A percentile compares a stretch with the other conserved stretches of the same genome.
phyloP scores from a whole-genome alignment of 35 echinoderm and acorn worm genomes.

The Patiria miniata region DNA sequence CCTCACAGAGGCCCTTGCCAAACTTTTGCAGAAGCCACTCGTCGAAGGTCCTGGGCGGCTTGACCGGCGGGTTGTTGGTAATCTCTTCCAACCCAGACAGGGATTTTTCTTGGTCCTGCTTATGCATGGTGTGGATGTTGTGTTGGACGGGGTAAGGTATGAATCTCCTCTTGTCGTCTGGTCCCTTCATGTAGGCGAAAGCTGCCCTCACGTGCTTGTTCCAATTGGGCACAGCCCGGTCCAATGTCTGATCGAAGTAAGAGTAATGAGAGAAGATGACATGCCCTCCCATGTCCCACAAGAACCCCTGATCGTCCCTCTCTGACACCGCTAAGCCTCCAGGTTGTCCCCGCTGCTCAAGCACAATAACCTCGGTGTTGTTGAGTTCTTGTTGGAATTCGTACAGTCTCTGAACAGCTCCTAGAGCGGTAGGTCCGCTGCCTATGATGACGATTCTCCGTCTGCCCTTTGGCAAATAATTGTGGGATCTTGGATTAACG shows the following conservation, averaged over 20 bases:
- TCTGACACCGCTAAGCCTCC: slow-evolving; percentile 38
- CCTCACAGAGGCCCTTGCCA: slow-evolving; percentile 24
- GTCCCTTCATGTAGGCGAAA: slow-evolving; percentile 49
- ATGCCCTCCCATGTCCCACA: slow-evolving; percentile 61
- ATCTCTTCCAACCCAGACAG: slow-evolving; percentile 39
- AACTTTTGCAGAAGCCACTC: slow-evolving; percentile 43
- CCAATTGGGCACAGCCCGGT: slow-evolving; percentile 36
- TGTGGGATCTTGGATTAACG: too few relatives aligned
- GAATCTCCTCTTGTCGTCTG: slow-evolving; percentile 27
- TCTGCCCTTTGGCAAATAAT: too few relatives aligned
- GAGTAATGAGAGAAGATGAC: slow-evolving; percentile 48
- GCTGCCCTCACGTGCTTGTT: slow-evolving; percentile 47
- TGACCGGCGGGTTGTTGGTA: background rate
- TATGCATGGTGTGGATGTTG: slow-evolving; percentile 33
- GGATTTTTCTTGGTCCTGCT: slow-evolving; percentile 27
- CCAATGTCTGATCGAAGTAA: slow-evolving; percentile 31
- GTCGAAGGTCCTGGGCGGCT: slow-evolving; percentile 34
- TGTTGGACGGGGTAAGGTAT: slow-evolving; percentile 46
- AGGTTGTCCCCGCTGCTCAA: slow-evolving; percentile 31
- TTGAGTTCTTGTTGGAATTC: slow-evolving; percentile 1
- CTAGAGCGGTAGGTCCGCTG: background rate
- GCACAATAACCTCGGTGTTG: slow-evolving; percentile 6
- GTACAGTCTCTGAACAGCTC: background rate
- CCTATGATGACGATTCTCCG: slow-evolving; percentile 8
- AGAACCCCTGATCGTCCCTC: slow-evolving; percentile 40